These are phyloP conservation scores for Acronicta psi DNA, from an alignment of 2,888 invertebrate genomes.

Conservation along the genomic window DNA sequence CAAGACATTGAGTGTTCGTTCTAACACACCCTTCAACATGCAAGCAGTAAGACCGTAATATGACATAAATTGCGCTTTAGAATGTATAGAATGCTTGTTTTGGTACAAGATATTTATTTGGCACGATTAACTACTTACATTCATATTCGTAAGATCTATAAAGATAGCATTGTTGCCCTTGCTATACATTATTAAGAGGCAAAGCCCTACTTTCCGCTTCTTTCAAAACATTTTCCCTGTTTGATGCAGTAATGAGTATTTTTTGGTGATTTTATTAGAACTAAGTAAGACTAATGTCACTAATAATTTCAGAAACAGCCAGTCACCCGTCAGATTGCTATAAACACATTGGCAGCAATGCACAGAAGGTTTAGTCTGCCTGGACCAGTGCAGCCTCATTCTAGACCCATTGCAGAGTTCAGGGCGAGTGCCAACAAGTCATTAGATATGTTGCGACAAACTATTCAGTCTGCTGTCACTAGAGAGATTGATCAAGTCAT, in stretches of 20 bases:
- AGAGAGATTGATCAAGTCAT: constrained; percentile 94
- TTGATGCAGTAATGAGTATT: no score
- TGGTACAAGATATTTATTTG: no score
- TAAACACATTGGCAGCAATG: constrained; percentile 91
- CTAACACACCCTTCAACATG: constrained; percentile 71
- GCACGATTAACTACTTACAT: no score
- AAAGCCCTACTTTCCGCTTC: no score
- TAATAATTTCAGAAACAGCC: constrained; percentile 78
- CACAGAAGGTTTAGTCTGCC: constrained; percentile 89
- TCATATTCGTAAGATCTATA: no score
- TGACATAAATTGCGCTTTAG: no score
- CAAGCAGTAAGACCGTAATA: constrained; percentile 69
- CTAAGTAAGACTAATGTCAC: background rate
- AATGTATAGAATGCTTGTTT: no score
- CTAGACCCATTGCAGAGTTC: constrained; percentile 85
- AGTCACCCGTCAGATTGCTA: constrained; percentile 90
- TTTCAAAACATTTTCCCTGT: no score
- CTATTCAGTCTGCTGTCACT: constrained; percentile 93
- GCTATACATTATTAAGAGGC: no score
- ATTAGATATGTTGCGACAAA: constrained; percentile 92
- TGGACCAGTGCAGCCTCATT: constrained; percentile 87
- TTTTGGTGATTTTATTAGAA: no score
- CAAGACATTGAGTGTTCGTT: constrained; percentile 72
- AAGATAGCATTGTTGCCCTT: no score
- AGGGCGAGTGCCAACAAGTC: constrained; percentile 92